Evolutionary conservation across 2,888 invertebrate species (phyloP).

Genomic region (Pegoplata infirma): DNA sequence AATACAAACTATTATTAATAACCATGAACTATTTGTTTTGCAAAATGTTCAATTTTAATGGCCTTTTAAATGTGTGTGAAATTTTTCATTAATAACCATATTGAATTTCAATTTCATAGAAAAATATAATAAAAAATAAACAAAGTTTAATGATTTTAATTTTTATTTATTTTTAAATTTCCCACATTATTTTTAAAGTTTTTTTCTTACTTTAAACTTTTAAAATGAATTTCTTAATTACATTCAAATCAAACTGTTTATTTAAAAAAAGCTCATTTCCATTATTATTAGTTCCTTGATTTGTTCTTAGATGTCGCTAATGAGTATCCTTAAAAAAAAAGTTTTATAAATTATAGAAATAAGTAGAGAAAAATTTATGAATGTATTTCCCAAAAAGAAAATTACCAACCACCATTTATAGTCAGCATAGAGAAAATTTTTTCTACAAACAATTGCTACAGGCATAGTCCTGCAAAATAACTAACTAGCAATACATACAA

Average conservation of each 20-base stretch:
- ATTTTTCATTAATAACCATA: neutral
- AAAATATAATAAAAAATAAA: too few relatives aligned
- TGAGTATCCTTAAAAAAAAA: conserved; percentile 8
- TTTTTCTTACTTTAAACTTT: too few relatives aligned
- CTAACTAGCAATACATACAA: too few relatives aligned
- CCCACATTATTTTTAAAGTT: too few relatives aligned
- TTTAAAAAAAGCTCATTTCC: neutral
- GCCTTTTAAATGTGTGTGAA: neutral
- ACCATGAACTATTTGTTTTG: neutral
- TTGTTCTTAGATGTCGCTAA: conserved; percentile 55
- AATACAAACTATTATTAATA: neutral
- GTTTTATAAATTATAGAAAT: conserved; percentile 18
- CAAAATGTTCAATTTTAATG: neutral
- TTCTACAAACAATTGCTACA: too few relatives aligned
- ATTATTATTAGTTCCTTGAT: neutral
- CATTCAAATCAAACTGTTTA: too few relatives aligned
- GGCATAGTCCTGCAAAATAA: neutral
- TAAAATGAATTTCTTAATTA: too few relatives aligned
- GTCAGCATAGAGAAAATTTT: too few relatives aligned
- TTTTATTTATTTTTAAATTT: too few relatives aligned
- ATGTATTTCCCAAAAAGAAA: neutral
- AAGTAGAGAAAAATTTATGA: neutral
- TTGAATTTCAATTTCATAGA: neutral
- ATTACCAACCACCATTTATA: neutral
- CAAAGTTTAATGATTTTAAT: too few relatives aligned